These are phyloP conservation scores for Apantesis nais DNA, from an alignment of 2,888 invertebrate genomes.

Conservation along the genomic window DNA sequence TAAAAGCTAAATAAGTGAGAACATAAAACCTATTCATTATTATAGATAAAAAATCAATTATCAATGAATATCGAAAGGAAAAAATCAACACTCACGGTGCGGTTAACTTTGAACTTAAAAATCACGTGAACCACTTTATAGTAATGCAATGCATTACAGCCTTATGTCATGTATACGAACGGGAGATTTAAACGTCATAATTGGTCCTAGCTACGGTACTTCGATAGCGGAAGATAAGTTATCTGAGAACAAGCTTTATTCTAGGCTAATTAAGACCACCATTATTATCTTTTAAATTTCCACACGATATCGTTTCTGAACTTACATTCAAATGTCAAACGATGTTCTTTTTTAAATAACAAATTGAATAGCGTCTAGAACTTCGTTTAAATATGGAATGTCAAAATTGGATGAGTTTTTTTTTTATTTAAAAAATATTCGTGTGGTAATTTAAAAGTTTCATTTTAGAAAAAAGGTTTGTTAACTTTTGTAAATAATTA, in stretches of 20 bases:
- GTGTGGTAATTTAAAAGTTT: slow-evolving; percentile 57
- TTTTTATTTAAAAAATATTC: slow-evolving; percentile 46
- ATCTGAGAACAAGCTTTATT: slow-evolving; percentile 81
- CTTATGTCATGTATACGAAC: slow-evolving; percentile 90
- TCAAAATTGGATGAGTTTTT: slow-evolving; percentile 35
- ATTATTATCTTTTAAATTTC: slow-evolving; percentile 58
- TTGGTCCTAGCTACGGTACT: slow-evolving; percentile 73
- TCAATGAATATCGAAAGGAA: background rate
- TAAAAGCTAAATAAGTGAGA: slow-evolving; percentile 5
- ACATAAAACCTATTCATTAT: background rate
- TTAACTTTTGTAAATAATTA: slow-evolving; percentile 80
- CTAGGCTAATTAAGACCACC: slow-evolving; percentile 70
- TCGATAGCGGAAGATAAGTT: slow-evolving; percentile 66
- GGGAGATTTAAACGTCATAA: slow-evolving; percentile 72
- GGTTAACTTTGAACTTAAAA: slow-evolving; percentile 42
- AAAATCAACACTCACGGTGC: slow-evolving; percentile 49
- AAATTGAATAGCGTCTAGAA: background rate
- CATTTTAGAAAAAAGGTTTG: slow-evolving; percentile 65
- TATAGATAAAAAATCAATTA: background rate
- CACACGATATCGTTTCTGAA: slow-evolving; percentile 30
- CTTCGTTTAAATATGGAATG: slow-evolving; percentile 29
- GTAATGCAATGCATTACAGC: slow-evolving; percentile 85
- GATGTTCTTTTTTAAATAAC: background rate
- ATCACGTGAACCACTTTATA: slow-evolving; percentile 65
- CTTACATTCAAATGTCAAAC: background rate